Percentiles rank a stretch among this genome's conserved stretches.
phyloP scores from a whole-genome alignment of 2,797 vertebrate genomes.

The Brachyalestes nurse region DNA sequence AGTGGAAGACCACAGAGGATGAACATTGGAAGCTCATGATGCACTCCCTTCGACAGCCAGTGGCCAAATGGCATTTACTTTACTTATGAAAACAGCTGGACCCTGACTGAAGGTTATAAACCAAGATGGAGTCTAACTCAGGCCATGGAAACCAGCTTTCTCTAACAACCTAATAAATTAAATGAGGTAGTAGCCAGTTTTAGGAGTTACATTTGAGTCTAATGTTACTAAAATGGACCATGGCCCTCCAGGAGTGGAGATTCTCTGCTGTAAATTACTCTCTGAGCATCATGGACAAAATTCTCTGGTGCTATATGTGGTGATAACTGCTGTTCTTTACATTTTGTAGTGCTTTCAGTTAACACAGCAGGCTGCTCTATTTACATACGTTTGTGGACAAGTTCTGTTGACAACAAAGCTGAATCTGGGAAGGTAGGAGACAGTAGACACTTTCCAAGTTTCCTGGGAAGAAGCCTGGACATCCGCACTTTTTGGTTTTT shows the following conservation, averaged over 20 bases:
- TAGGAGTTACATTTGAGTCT: background rate
- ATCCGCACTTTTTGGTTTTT: background rate
- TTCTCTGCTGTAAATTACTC: background rate
- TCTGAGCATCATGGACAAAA: background rate
- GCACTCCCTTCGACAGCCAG: conserved; percentile 72
- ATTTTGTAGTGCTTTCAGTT: background rate
- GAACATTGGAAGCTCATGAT: conserved; percentile 81
- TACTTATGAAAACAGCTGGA: conserved; percentile 40
- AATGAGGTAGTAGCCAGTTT: background rate
- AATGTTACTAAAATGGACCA: background rate
- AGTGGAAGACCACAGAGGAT: conserved; percentile 65
- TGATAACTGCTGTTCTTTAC: background rate
- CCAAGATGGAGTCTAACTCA: background rate
- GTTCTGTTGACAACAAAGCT: background rate
- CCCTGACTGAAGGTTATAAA: background rate
- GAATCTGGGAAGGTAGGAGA: background rate
- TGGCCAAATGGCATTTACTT: conserved; percentile 61
- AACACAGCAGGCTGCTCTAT: background rate
- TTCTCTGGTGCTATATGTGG: background rate
- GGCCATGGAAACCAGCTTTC: background rate
- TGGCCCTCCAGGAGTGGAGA: background rate
- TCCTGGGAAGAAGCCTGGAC: background rate
- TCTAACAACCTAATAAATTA: background rate
- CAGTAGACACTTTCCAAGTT: background rate
- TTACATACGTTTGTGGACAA: background rate